Evolutionary conservation across 2,888 invertebrate species (phyloP), one percentile per base, ranked within the genome.

Genomic region (Rotaria magnacalcarata): DNA sequence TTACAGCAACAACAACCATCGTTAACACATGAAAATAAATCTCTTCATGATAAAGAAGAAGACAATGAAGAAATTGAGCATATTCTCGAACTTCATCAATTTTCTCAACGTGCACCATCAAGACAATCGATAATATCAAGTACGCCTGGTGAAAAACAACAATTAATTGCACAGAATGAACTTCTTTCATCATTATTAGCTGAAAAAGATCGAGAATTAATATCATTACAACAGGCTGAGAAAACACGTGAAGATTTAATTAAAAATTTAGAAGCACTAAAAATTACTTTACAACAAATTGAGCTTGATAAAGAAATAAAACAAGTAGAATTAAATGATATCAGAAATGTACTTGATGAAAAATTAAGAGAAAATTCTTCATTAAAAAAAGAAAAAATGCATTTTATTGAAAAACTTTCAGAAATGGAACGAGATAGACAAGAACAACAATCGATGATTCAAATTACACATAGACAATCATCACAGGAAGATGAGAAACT

Each of bases 321-420:
- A 80, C 80, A 80, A 80, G 21, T 47, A 14, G 80, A 80, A 80
- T 80, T 80, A n/a, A 80, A 80, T 80, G 80, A 80, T 43, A 80
- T 80, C 6, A 47, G 80, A 80, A 80, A 80, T 80, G n/a, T 80
- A 10, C n/a, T 80, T 24, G 80, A 80, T 80, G 80, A 80, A 47
- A 80, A 80, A 80, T 47, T 80, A 80, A 7, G 80, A 43, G 80
- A 80, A 80, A 80, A 80, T 47, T 80, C 80, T 7, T 47, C 47
- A 5, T 80, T 80, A 47, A 80, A 80, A n/a, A 80, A 80, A 47
- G 80, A 80, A n/a, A 80, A 80, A 80, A 43, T 47, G 47, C 19
- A 80, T 80, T 80, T 80, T 80, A 80, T 80, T 80, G 80, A 80
- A 47, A 43, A 47, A 47, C n/a, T 80, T 24, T 10, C 80, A 10